phyloP scores from a whole-genome alignment of 30 jellyfish, hydroid and myxozoan species.

The Euphysa ruthae region DNA sequence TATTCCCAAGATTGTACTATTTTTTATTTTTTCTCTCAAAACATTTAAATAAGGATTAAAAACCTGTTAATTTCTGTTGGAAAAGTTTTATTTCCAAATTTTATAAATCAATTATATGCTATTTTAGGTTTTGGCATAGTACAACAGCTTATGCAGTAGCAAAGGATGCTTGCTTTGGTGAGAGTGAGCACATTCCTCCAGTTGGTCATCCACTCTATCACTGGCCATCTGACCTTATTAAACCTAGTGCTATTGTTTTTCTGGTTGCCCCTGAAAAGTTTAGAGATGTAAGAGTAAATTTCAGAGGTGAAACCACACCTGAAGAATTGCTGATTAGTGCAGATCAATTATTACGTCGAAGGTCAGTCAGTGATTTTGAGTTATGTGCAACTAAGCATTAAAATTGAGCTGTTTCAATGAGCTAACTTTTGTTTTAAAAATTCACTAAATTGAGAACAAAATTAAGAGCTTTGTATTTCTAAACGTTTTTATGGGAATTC shows the following conservation, averaged over 20 bases:
- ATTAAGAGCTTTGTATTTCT: too few species aligned
- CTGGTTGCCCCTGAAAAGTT: constrained; percentile 22
- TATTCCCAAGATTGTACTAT: too few species aligned
- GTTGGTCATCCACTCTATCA: constrained; percentile 11
- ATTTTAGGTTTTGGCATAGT: constrained; percentile 36
- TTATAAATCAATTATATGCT: too few species aligned
- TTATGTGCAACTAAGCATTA: background rate
- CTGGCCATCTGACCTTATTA: constrained; percentile 25
- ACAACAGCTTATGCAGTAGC: constrained; percentile 39
- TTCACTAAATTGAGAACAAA: too few species aligned
- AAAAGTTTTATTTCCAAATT: too few species aligned
- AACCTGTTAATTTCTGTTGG: too few species aligned
- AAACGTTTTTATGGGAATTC: too few species aligned
- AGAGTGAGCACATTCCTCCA: background rate
- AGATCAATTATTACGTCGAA: background rate
- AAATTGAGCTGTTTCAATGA: too few species aligned
- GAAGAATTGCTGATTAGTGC: constrained; percentile 24
- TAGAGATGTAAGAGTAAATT: constrained; percentile 15
- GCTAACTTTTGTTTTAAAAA: too few species aligned
- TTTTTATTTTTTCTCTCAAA: too few species aligned
- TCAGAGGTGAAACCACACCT: constrained; percentile 5
- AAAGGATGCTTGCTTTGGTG: constrained; percentile 6
- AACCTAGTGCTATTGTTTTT: constrained; percentile 26
- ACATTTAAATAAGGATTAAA: too few species aligned
- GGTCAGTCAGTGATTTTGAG: background rate